Conservation (phyloP, 2,797 vertebrate genomes). For the Schizopygopsis malacanthus region DNA sequence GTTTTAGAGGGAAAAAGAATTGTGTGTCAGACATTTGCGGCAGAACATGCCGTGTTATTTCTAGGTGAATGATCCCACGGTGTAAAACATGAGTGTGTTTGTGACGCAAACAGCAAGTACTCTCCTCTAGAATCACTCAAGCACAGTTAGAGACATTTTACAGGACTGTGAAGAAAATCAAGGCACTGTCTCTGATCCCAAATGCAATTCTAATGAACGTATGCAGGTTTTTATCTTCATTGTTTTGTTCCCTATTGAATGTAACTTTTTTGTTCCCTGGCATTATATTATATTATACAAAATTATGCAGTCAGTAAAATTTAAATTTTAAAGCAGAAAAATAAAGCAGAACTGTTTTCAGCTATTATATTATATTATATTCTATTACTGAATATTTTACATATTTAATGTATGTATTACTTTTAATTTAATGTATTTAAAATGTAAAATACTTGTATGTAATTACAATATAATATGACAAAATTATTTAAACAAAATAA, state of each 20-base stretch:
- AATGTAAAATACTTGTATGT: background rate
- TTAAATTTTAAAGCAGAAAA: no score
- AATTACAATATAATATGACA: background rate
- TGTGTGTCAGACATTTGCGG: background rate
- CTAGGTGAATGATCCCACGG: conserved; percentile 14
- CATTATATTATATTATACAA: background rate
- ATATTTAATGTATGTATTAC: background rate
- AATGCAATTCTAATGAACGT: conserved; percentile 40
- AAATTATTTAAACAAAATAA: background rate
- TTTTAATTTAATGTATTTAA: background rate
- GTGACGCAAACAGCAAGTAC: background rate
- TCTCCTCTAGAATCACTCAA: background rate
- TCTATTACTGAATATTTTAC: background rate
- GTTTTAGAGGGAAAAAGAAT: background rate
- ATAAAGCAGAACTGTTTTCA: no score
- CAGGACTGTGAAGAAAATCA: conserved; percentile 23
- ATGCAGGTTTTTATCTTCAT: conserved; percentile 26
- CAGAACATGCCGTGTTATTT: conserved; percentile 31
- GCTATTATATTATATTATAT: background rate
- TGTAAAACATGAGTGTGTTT: conserved; percentile 2
- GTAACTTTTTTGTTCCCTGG: background rate
- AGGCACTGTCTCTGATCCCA: conserved; percentile 13
- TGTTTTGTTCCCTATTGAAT: conserved; percentile 54
- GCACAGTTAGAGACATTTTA: conserved; percentile 8
- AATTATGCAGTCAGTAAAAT: no score